Percentiles rank a stretch among this genome's conserved stretches.
phyloP scores from a whole-genome alignment of 1,140 invertebrate genomes.

The Diuraphis noxia region DNA sequence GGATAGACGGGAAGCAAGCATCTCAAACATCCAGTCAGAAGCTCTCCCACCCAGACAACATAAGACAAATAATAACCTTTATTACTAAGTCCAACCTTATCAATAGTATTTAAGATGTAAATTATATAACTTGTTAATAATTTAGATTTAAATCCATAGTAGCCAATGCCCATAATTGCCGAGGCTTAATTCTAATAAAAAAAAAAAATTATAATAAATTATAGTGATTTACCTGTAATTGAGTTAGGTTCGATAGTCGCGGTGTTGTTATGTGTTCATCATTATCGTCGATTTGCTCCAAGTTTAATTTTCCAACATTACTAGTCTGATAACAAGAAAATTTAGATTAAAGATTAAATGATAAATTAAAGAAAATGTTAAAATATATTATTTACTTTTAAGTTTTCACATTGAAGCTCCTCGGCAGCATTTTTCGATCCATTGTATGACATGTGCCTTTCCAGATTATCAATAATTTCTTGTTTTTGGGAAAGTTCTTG shows the following conservation, averaged over 20 bases:
- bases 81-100: no score
- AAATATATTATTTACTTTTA: background rate
- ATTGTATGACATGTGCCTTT: conserved; percentile 37
- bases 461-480: conserved; percentile 49
- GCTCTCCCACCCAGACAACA: no score
- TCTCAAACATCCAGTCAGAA: no score
- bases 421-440: conserved; percentile 53
- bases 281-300: background rate
- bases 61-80: no score
- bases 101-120: no score
- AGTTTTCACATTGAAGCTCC: conserved; percentile 20
- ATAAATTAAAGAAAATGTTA: background rate
- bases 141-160: no score
- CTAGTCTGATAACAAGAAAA: background rate
- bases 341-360: background rate
- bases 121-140: no score
- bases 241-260: background rate
- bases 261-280: background rate
- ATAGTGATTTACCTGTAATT: background rate
- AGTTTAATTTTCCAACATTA: conserved; percentile 31
- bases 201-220: no score
- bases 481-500: conserved; percentile 52
- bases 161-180: no score
- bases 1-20: no score
- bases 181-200: no score